phyloP scores from a whole-genome alignment of 2,888 invertebrate species.

The Dilophus febrilis region DNA sequence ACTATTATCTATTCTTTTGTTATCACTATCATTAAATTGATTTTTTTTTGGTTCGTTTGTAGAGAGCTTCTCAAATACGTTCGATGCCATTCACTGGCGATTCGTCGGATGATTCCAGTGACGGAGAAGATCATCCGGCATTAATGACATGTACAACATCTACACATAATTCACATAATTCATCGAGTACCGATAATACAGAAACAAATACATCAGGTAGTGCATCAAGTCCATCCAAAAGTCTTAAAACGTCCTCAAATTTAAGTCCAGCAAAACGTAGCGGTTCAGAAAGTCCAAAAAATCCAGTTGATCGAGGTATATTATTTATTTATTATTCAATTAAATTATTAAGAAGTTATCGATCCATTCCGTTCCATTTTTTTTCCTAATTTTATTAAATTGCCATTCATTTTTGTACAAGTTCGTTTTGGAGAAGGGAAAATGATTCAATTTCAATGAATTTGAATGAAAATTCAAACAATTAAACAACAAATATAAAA shows the following conservation, averaged over 20 bases:
- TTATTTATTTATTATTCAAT: no score
- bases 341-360: no score
- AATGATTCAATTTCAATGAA: no score
- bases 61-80: conserved; percentile 87
- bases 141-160: conserved; percentile 21
- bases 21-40: conserved; percentile 2
- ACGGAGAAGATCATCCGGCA: conserved; percentile 56
- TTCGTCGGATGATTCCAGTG: conserved; percentile 86
- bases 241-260: conserved; percentile 71
- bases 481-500: no score
- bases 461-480: no score
- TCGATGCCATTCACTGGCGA: conserved; percentile 93
- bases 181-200: conserved; percentile 37
- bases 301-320: conserved; percentile 35
- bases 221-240: conserved; percentile 69
- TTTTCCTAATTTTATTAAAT: no score
- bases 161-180: conserved; percentile 29
- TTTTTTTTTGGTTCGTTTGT: no score
- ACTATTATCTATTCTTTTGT: neutral
- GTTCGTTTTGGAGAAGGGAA: no score
- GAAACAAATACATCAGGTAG: conserved; percentile 40
- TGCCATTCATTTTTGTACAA: no score
- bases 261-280: conserved; percentile 70
- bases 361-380: no score
- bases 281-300: conserved; percentile 64